Evolutionary conservation across 2,888 invertebrate genomes (phyloP).

Genomic region (Folsomia candida): DNA sequence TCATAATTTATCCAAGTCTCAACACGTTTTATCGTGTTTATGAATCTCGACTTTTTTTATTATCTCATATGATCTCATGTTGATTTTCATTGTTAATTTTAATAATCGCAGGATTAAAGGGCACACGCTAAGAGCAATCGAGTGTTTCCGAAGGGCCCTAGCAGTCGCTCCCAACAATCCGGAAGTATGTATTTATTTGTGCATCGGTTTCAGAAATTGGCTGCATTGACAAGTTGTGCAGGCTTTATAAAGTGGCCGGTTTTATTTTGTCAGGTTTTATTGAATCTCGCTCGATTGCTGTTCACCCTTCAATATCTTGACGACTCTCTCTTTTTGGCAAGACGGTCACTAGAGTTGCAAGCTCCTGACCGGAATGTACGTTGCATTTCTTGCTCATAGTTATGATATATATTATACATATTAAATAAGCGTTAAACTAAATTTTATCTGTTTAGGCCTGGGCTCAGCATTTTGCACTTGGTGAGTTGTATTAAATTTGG

Average conservation of each 20-base stretch:
- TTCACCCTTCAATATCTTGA: slow-evolving; percentile 84
- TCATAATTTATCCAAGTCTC: no score
- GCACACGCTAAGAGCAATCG: slow-evolving; percentile 79
- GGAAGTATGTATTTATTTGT: slow-evolving; percentile 58
- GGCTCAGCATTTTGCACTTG: slow-evolving; percentile 87
- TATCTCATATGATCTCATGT: no score
- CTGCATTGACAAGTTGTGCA: background rate
- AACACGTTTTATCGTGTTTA: no score
- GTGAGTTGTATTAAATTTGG: no score
- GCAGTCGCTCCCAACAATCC: slow-evolving; percentile 83
- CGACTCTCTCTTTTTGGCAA: slow-evolving; percentile 82
- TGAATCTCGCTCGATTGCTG: slow-evolving; percentile 79
- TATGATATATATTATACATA: no score
- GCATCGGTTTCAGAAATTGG: background rate
- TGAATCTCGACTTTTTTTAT: slow-evolving; percentile 79
- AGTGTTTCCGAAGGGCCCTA: slow-evolving; percentile 82
- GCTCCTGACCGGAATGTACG: slow-evolving; percentile 75
- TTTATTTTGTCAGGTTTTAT: slow-evolving; percentile 61
- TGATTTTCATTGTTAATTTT: slow-evolving; percentile 88
- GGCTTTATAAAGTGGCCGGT: no score
- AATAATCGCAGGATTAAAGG: slow-evolving; percentile 85
- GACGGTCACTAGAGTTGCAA: slow-evolving; percentile 72
- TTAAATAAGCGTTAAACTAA: no score
- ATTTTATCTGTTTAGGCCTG: no score
- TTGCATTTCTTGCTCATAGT: no score